These are phyloP conservation scores for Synergus gifuensis DNA, from an alignment of 2,888 invertebrate genomes.

Conservation along the genomic window DNA sequence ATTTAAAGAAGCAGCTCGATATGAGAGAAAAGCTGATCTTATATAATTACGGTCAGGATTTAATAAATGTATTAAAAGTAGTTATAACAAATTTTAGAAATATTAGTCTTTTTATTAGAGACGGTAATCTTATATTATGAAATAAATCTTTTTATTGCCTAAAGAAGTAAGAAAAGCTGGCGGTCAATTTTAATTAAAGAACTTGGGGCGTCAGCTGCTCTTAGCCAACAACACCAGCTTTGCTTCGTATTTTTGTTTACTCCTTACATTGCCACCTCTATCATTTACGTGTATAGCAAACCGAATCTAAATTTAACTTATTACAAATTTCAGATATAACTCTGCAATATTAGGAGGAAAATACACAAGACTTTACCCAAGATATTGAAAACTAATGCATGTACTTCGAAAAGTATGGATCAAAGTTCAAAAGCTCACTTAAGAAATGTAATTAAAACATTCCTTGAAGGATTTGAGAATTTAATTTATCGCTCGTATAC, in stretches of 20 bases:
- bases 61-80: neutral
- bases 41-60: neutral
- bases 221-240: constrained; percentile 64
- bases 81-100: neutral
- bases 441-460: constrained; percentile 32
- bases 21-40: neutral
- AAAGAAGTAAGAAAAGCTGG: constrained; percentile 69
- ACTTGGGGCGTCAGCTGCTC: constrained; percentile 75
- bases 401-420: neutral
- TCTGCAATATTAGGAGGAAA: neutral
- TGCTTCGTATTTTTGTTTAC: constrained; percentile 47
- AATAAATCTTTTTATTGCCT: constrained; percentile 74
- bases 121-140: constrained; percentile 64
- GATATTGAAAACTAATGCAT: constrained; percentile 11
- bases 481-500: constrained; percentile 22
- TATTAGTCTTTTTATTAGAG: constrained; percentile 1
- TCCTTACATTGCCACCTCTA: constrained; percentile 36
- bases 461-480: constrained; percentile 10
- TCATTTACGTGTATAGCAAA: constrained; percentile 30
- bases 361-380: neutral
- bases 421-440: constrained; percentile 21
- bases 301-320: neutral
- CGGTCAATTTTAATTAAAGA: constrained; percentile 76
- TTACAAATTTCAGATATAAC: neutral
- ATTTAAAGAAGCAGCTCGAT: neutral